Evolutionary conservation across 1,140 invertebrate genomes (phyloP).

Genomic region (Pogonomyrmex californicus): DNA sequence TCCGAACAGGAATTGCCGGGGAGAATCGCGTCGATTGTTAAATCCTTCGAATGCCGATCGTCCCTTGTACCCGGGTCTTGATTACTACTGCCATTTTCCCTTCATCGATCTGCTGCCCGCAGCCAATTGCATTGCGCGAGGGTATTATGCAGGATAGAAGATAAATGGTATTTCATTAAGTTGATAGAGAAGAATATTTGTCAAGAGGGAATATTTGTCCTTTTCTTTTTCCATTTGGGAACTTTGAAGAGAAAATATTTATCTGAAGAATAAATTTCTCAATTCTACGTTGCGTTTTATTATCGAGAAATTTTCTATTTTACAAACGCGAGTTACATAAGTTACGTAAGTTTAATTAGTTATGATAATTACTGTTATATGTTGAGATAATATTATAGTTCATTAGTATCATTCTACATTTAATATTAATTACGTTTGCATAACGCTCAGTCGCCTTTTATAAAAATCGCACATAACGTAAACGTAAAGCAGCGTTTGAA

Average conservation of each 20-base stretch:
- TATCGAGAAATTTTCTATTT: not conserved
- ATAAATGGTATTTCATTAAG: slow-evolving; percentile 33
- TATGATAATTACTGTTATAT: not conserved
- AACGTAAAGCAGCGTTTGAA: not conserved
- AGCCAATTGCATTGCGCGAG: slow-evolving; percentile 11
- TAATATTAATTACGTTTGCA: not conserved
- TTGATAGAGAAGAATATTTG: not conserved
- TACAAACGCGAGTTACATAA: not conserved
- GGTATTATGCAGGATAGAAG: slow-evolving; percentile 10
- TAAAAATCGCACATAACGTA: not conserved
- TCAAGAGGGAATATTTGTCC: too few relatives aligned
- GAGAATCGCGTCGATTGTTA: slow-evolving; percentile 48
- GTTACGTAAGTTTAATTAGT: not conserved
- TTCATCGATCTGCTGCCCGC: slow-evolving; percentile 5
- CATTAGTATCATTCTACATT: not conserved
- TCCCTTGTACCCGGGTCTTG: slow-evolving; percentile 26
- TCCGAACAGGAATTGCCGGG: not conserved
- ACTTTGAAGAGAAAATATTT: not conserved
- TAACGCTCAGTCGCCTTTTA: not conserved
- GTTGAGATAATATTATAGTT: not conserved
- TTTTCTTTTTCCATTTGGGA: not conserved
- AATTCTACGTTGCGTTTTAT: not conserved
- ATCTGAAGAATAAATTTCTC: not conserved
- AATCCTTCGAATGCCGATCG: slow-evolving; percentile 56
- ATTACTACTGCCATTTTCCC: slow-evolving; percentile 43